Evolutionary conservation across 2,113 vertebrate species (phyloP), one percentile per base, ranked within the genome.

Genomic region (rat (Rattus norvegicus)): DNA sequence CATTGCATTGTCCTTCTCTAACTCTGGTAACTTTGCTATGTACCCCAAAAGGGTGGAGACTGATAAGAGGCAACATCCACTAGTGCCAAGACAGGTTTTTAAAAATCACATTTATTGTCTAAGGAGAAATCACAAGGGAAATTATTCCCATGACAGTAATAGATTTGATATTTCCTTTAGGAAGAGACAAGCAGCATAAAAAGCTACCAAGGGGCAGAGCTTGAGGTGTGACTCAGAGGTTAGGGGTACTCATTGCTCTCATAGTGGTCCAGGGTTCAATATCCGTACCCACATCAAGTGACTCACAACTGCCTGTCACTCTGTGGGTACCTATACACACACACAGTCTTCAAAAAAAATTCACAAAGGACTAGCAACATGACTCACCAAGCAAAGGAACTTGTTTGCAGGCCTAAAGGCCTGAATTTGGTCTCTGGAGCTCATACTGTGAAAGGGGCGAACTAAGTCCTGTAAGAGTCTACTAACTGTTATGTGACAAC

Each of bases 81-180:
- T 17, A 9, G 65, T 26, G 13, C 28, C 67, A 52, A 69, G 39
- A 49, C 43, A 33, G 2, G 39, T 54, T 49, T 63, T 72, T 9
- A 65, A 33, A 95, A 75, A 75, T 12, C 20, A 81, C 30, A 65
- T 52, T 39, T 83, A 2, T 9, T 93, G 17, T 39, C 84, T 79
- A 80, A 88, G 52, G 39, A 91, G 81, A 93, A 90, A 24, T 90
- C 65, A 47, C 24, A 26, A 91, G 88, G 69, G 70, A 90, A 84
- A 84, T 54, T 24, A 91, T 9, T 39, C 33, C 69, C 20, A 39
- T 0, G 7, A 56, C 83, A 76, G 19, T 6, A 54, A 88, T 70
- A 88, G n/a, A 85, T 54, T 94, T 81, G 10, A 30, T 75, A 9
- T 91, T 94, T 61, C 17, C 61, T 17, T 22, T 89, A 33, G 30